These are phyloP conservation scores for Drosophila quadrilineata DNA, from an alignment of 1,140 invertebrate genomes.

Conservation along the genomic window DNA sequence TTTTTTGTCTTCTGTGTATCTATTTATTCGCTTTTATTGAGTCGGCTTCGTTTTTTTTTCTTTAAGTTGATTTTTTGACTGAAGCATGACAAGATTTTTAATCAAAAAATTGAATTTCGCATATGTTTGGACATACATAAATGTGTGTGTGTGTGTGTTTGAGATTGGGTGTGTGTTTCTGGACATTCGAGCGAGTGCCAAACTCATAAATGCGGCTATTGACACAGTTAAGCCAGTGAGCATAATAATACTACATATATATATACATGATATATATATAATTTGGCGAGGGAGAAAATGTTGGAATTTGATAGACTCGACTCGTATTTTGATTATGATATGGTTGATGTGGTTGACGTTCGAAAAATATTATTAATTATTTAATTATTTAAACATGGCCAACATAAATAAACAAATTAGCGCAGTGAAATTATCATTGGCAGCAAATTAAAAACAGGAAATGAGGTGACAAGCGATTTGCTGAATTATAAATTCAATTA, in stretches of 20 bases:
- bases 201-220: constrained; percentile 71
- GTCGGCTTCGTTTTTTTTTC: constrained; percentile 32
- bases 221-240: constrained; percentile 61
- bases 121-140: background rate
- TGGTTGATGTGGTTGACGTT: no score
- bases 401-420: no score
- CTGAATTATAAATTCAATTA: no score
- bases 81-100: constrained; percentile 77
- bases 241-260: no score
- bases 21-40: constrained; percentile 21
- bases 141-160: background rate
- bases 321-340: background rate
- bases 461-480: no score
- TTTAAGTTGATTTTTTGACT: constrained; percentile 54
- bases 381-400: no score
- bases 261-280: no score
- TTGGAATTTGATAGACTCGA: constrained; percentile 2
- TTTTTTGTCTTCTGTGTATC: constrained; percentile 17
- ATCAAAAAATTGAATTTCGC: constrained; percentile 67
- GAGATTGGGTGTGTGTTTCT: no score
- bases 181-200: constrained; percentile 37
- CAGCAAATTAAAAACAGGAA: no score
- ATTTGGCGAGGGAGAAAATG: constrained; percentile 48
- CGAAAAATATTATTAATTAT: constrained; percentile 1
- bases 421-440: no score